Evolutionary conservation across 2,797 vertebrate genomes (phyloP).

Genomic region (Oreonectes daqikongensis): DNA sequence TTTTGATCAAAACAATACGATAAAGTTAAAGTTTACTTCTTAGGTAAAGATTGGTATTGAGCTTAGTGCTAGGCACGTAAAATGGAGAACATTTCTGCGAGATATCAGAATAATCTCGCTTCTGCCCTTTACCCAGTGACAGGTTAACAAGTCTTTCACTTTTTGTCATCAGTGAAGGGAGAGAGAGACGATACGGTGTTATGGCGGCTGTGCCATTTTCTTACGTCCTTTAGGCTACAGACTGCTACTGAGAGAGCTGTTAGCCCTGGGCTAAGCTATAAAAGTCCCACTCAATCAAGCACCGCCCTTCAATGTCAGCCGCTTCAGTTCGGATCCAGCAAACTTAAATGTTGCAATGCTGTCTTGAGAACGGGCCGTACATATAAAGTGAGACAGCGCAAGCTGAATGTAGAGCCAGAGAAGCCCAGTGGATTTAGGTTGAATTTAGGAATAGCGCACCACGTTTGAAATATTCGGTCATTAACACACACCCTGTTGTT

Average conservation of each 20-base stretch:
- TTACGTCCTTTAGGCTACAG: conserved; percentile 58
- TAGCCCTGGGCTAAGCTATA: conserved; percentile 57
- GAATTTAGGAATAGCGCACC: neutral
- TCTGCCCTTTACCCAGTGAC: conserved; percentile 62
- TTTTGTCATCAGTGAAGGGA: conserved; percentile 49
- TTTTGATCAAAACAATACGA: neutral
- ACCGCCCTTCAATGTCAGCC: conserved; percentile 51
- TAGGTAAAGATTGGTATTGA: conserved; percentile 25
- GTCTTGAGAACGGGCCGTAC: conserved; percentile 46
- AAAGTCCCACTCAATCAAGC: conserved; percentile 64
- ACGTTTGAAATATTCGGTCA: neutral
- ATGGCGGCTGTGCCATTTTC: conserved; percentile 55
- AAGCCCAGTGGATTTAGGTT: conserved; percentile 46
- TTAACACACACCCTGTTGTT: neutral
- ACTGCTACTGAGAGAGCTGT: conserved; percentile 59
- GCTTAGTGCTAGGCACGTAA: conserved; percentile 22
- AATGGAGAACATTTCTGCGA: conserved; percentile 37
- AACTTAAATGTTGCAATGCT: conserved; percentile 50
- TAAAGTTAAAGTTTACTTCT: conserved; percentile 5
- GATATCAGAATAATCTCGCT: conserved; percentile 45
- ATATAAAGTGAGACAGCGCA: conserved; percentile 51
- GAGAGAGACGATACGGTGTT: conserved; percentile 41
- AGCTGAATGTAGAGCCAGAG: conserved; percentile 50
- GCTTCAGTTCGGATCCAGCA: conserved; percentile 44
- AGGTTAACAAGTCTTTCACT: conserved; percentile 63